A percentile compares a stretch with the other conserved stretches of the same genome.
These are phyloP conservation scores for Drosophila monieri DNA, from an alignment of 2,888 invertebrate species.

Conservation along the genomic window DNA sequence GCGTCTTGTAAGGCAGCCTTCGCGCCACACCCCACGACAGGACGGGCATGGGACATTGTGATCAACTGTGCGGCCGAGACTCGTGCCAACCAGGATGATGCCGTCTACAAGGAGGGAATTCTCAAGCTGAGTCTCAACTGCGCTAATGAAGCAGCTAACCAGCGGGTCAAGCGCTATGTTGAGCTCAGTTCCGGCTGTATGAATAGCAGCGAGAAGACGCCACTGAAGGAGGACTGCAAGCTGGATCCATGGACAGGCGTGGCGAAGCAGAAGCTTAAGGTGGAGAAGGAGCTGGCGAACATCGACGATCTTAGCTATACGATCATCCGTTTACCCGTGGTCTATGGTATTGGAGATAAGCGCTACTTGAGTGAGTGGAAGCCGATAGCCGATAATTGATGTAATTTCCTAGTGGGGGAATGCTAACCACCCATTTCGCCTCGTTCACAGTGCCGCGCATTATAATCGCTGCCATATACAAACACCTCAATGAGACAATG, in stretches of 20 bases:
- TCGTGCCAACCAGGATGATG: constrained; percentile 93
- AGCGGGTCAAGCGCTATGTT: constrained; percentile 89
- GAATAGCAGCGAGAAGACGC: constrained; percentile 90
- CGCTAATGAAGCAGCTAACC: constrained; percentile 89
- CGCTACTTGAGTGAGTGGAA: constrained; percentile 90
- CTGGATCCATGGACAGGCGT: constrained; percentile 94
- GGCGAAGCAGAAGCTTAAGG: constrained; percentile 92
- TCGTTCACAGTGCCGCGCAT: constrained; percentile 89
- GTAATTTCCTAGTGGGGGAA: constrained; percentile 31
- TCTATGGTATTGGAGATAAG: constrained; percentile 94
- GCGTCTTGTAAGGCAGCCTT: constrained; percentile 93
- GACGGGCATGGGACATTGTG: constrained; percentile 89
- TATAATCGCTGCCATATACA: constrained; percentile 94
- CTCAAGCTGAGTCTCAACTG: constrained; percentile 92
- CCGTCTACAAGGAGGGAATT: constrained; percentile 95
- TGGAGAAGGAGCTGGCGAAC: constrained; percentile 90
- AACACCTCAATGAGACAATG: constrained; percentile 94
- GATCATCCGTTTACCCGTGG: constrained; percentile 92
- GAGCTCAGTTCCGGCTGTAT: constrained; percentile 94
- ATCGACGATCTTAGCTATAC: constrained; percentile 89
- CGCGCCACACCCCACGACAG: constrained; percentile 85
- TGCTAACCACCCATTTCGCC: constrained; percentile 18
- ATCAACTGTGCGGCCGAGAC: constrained; percentile 97
- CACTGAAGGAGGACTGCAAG: constrained; percentile 90
- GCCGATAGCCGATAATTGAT: constrained; percentile 34